Percentiles rank a stretch among this genome's conserved stretches.
Evolutionary conservation across 2,888 invertebrate species (phyloP).

Genomic region (Frankliniella fusca): DNA sequence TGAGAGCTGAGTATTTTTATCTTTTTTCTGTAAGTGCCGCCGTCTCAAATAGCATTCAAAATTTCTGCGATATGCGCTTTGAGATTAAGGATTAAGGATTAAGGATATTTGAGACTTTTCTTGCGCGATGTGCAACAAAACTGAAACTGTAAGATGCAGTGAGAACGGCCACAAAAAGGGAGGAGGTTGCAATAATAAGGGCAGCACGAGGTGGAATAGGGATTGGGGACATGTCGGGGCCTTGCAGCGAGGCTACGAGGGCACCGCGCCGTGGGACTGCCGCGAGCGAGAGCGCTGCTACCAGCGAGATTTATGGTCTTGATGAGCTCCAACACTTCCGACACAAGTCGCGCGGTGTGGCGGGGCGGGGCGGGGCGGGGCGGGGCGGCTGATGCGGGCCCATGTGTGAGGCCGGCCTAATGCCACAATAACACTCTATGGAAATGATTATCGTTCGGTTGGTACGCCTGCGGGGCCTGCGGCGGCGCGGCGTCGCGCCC

Average conservation of each 20-base stretch:
- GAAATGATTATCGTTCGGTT: slow-evolving; percentile 8
- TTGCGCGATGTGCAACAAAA: no score
- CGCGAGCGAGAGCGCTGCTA: neutral
- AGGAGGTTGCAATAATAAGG: no score
- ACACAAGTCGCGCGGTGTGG: neutral
- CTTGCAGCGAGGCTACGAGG: neutral
- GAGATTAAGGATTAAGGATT: no score
- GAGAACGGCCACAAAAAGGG: no score
- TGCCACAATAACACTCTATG: slow-evolving; percentile 24
- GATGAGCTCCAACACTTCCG: slow-evolving; percentile 24
- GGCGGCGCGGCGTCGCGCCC: no score
- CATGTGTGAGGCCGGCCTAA: slow-evolving; percentile 13
- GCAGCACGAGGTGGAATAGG: neutral
- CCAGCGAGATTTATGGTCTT: slow-evolving; percentile 22
- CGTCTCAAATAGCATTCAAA: no score
- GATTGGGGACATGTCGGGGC: neutral
- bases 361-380: neutral
- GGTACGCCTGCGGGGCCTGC: neutral
- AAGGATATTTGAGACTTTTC: no score
- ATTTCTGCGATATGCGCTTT: no score
- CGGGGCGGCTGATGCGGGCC: neutral
- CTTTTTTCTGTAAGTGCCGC: no score
- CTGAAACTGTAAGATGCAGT: no score
- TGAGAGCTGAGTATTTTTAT: no score
- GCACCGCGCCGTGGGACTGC: slow-evolving; percentile 6